Percentiles rank a stretch among this genome's conserved stretches.
Evolutionary conservation across 2,797 vertebrate genomes (phyloP).

Genomic region (Microctenopoma steveboyesi): DNA sequence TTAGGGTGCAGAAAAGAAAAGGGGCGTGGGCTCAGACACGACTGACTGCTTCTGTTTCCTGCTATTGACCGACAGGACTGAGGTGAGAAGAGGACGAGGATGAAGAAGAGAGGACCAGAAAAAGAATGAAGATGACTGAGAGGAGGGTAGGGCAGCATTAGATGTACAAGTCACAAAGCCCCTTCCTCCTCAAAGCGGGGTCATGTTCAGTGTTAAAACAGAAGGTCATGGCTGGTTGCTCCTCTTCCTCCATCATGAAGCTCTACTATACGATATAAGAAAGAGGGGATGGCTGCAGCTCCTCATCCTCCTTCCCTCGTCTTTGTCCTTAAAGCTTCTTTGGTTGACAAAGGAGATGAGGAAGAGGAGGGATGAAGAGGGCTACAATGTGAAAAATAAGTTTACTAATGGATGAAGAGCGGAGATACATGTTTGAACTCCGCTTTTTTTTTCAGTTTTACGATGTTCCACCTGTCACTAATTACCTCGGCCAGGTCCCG

Average conservation of each 20-base stretch:
- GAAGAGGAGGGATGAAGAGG: slow-evolving; percentile 7
- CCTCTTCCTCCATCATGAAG: slow-evolving; percentile 36
- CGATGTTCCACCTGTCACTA: too few species aligned
- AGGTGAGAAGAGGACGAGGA: slow-evolving; percentile 48
- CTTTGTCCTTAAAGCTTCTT: slow-evolving; percentile 29
- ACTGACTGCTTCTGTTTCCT: slow-evolving; percentile 67
- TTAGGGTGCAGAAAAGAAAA: slow-evolving; percentile 52
- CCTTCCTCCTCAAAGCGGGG: slow-evolving; percentile 51
- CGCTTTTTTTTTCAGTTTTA: too few species aligned
- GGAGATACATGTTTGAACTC: too few species aligned
- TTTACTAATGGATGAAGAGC: slow-evolving; percentile 9
- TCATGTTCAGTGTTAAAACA: slow-evolving; percentile 74
- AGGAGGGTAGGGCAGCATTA: slow-evolving; percentile 26
- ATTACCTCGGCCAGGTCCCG: too few species aligned
- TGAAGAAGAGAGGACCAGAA: slow-evolving; percentile 34
- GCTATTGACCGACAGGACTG: slow-evolving; percentile 48
- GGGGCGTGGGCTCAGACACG: slow-evolving; percentile 70
- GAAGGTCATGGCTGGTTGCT: slow-evolving; percentile 66
- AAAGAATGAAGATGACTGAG: slow-evolving; percentile 39
- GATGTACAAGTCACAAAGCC: slow-evolving; percentile 57
- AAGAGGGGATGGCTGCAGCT: slow-evolving; percentile 19
- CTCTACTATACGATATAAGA: slow-evolving; percentile 12
- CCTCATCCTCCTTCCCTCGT: slow-evolving; percentile 34
- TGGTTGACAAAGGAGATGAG: slow-evolving; percentile 30
- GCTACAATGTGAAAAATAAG: neutral